A percentile compares a stretch with the other conserved stretches of the same genome.
phyloP scores from a whole-genome alignment of 2,113 vertebrate genomes.

The Albula goreensis region DNA sequence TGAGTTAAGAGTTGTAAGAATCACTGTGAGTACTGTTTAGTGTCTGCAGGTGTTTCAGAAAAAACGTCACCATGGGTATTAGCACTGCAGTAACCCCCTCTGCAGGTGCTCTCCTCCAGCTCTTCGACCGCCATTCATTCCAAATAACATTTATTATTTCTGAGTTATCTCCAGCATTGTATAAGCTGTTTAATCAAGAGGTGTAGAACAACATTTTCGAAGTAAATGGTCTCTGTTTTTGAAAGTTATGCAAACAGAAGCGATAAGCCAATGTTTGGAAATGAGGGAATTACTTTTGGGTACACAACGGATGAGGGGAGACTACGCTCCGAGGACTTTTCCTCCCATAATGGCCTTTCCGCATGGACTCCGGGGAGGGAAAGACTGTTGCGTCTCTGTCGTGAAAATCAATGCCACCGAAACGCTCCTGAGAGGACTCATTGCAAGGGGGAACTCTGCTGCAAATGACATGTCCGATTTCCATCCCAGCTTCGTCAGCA shows the following conservation, averaged over 20 bases:
- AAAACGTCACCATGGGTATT: conserved; percentile 29
- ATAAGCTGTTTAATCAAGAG: not conserved
- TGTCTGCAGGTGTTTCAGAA: conserved; percentile 38
- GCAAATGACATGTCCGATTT: conserved; percentile 28
- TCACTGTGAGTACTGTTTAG: conserved; percentile 31
- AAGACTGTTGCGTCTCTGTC: conserved; percentile 16
- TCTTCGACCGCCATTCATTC: conserved; percentile 15
- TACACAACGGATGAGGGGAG: conserved; percentile 6
- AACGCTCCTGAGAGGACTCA: conserved; percentile 14
- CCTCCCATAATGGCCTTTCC: conserved; percentile 14
- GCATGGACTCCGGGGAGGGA: not conserved
- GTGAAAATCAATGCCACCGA: conserved; percentile 27
- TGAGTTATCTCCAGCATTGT: not conserved
- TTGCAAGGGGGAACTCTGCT: not conserved
- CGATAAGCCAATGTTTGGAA: not conserved
- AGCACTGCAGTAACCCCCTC: conserved; percentile 32
- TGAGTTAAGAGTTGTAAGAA: conserved; percentile 7
- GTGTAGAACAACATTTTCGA: not conserved
- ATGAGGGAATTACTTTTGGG: conserved; percentile 2
- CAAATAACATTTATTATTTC: conserved; percentile 17
- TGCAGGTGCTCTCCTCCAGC: conserved; percentile 6
- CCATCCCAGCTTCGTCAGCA: conserved; percentile 4
- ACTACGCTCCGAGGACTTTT: not conserved
- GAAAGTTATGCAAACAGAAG: not conserved
- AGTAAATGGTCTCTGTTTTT: not conserved